Conservation (phyloP, 2,888 invertebrate genomes). For the Meiosimyza platycephala region DNA sequence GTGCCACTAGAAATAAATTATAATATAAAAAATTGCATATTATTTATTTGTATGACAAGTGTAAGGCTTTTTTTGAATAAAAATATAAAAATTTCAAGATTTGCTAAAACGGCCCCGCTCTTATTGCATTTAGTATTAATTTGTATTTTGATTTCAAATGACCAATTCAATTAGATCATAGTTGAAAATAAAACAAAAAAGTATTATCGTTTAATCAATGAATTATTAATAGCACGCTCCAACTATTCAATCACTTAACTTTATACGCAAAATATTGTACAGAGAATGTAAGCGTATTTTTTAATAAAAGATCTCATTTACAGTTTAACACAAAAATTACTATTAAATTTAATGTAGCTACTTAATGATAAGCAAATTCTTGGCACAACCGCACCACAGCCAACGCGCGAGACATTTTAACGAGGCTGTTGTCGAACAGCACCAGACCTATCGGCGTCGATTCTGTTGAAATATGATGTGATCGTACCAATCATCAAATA, state of each 20-base stretch:
- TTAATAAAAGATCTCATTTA: too few relatives aligned
- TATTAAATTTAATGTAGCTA: too few relatives aligned
- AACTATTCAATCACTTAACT: background rate
- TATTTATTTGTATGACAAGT: constrained; percentile 6
- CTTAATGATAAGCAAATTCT: too few relatives aligned
- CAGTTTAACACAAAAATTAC: too few relatives aligned
- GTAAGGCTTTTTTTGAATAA: too few relatives aligned
- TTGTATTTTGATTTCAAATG: constrained; percentile 5
- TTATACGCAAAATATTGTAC: too few relatives aligned
- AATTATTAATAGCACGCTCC: constrained; percentile 18
- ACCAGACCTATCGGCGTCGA: constrained; percentile 36
- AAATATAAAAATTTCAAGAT: too few relatives aligned
- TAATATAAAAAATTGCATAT: constrained; percentile 9
- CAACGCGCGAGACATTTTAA: background rate
- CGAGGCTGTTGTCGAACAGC: constrained; percentile 1
- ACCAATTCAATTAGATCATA: constrained; percentile 13
- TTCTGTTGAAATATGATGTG: constrained; percentile 6
- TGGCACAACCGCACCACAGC: too few relatives aligned
- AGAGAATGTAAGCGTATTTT: background rate
- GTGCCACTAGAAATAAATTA: constrained; percentile 51
- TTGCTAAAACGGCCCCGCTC: background rate
- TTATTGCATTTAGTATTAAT: constrained; percentile 4
- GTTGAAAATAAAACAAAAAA: too few relatives aligned
- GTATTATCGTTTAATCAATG: background rate
- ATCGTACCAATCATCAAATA: constrained; percentile 7